phyloP scores from a whole-genome alignment of 2,797 vertebrate genomes.

The Hoplostethus atlanticus region DNA sequence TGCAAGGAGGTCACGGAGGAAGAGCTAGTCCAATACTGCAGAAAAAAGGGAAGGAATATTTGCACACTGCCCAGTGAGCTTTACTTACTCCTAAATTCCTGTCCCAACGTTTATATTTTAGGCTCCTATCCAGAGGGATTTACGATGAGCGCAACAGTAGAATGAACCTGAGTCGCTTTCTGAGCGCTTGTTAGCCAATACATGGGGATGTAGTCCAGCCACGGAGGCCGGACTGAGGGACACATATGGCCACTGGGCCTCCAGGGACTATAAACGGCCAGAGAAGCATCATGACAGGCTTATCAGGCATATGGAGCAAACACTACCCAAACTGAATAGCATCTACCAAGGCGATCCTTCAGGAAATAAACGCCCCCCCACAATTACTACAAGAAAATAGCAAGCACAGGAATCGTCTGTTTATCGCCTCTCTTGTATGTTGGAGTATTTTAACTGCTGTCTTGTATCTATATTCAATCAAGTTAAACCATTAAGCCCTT shows the following conservation, averaged over 20 bases:
- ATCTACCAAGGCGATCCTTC: slow-evolving; percentile 6
- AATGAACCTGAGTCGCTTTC: slow-evolving; percentile 1
- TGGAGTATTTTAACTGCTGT: neutral
- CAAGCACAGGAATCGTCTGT: too few species aligned
- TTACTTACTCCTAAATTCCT: neutral
- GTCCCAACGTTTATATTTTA: neutral
- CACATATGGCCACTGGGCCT: slow-evolving; percentile 32
- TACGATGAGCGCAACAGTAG: slow-evolving; percentile 4
- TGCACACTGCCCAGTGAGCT: neutral
- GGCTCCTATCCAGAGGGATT: slow-evolving; percentile 6
- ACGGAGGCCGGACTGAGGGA: slow-evolving; percentile 23
- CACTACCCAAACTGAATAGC: neutral
- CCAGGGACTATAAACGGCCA: slow-evolving; percentile 22
- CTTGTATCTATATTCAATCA: slow-evolving; percentile 29
- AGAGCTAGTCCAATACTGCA: slow-evolving; percentile 26
- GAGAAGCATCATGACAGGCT: slow-evolving; percentile 8
- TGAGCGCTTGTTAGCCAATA: slow-evolving; percentile 8
- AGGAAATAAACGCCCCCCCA: neutral
- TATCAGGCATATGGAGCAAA: slow-evolving; percentile 21
- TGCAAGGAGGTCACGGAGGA: slow-evolving; percentile 52
- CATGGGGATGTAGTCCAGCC: slow-evolving; percentile 14
- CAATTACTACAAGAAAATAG: slow-evolving; percentile 12
- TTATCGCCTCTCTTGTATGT: slow-evolving; percentile 10
- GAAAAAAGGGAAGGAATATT: slow-evolving; percentile 13
- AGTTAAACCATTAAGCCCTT: slow-evolving; percentile 9